Base-by-base conservation (phyloP, 2,888 invertebrate genomes). In the Leptarthrus brevirostris region DNA sequence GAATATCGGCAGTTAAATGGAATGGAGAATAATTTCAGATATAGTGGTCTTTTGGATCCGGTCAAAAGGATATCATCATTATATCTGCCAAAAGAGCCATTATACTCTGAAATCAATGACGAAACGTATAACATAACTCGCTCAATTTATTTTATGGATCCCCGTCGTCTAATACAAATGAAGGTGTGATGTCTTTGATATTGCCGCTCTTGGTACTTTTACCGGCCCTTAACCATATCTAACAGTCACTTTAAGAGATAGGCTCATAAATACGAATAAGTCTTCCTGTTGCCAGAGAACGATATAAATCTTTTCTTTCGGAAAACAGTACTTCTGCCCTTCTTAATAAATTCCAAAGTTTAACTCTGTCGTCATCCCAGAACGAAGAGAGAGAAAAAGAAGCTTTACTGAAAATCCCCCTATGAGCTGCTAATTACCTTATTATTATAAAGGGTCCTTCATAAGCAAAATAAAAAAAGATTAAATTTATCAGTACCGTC, bases 121-220 rank as follows among this genome's bases (percentile, higher is more conserved):
- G 24, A 56, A 56, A 56, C 14, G 24, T 12, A 56, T 56, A 26
- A 26, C 56, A 30, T 56, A 30, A 5, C 30, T 26, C 56, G 30
- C 30, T 56, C 56, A 56, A 56, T 56, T 56, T 56, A 30, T n/a
- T 56, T 56, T 56, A 56, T 56, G 56, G 26, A 56, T 56, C 56
- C 56, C 56, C 6, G 30, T 3, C 26, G 26, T 16, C 56, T 16
- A 56, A 56, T 56, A 26, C 16, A 26, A 54, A 30, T 14, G 16
- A 24, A n/a, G 24, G 56, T 56, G 30, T 56, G 56, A 26, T 24
- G 30, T 4, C 34, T 30, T 30, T 14, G 56, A 30, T 56, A 26
- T 30, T 12, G 30, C 30, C 30, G 14, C 16, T n/a, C 14, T 24
- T 2, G 24, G 56, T 16, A n/a, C 24, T 3, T 56, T 56, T 26